A percentile compares a stretch with the other conserved stretches of the same genome.
phyloP scores from a whole-genome alignment of 2,888 invertebrate genomes.

The Coelopa pilipes region DNA sequence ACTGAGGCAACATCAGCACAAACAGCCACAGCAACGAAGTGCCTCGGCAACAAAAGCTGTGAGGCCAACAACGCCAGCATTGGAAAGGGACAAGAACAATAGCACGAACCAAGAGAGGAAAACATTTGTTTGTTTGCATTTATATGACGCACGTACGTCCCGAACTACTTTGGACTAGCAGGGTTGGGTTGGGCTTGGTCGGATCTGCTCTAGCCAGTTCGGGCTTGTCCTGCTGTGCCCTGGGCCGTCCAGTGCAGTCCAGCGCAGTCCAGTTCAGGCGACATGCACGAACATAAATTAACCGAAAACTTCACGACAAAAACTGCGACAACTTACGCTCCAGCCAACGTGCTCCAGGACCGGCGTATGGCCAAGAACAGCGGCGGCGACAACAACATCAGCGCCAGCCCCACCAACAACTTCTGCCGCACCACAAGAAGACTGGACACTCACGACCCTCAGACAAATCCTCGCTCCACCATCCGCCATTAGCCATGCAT shows the following conservation, averaged over 20 bases:
- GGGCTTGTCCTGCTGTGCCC: background rate
- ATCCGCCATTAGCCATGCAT: background rate
- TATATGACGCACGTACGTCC: conserved; percentile 32
- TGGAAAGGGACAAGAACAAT: no score
- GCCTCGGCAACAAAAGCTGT: conserved; percentile 8
- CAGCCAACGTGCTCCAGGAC: conserved; percentile 1
- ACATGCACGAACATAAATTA: conserved; percentile 37
- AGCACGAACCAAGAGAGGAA: background rate
- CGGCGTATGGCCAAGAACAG: background rate
- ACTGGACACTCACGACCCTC: background rate
- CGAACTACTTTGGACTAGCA: background rate
- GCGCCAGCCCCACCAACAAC: background rate
- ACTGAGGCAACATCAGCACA: no score
- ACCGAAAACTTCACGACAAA: conserved; percentile 27
- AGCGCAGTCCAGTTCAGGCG: background rate
- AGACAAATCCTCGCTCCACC: background rate
- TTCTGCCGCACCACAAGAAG: background rate
- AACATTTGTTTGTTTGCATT: conserved; percentile 34
- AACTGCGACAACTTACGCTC: conserved; percentile 15
- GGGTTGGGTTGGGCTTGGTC: background rate
- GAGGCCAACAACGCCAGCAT: background rate
- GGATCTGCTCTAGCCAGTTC: background rate
- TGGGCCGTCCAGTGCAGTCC: no score
- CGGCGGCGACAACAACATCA: background rate
- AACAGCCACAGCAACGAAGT: background rate